These are phyloP conservation scores for Pelobates fuscus DNA, from an alignment of 2,113 vertebrate species.

Conservation along the genomic window DNA sequence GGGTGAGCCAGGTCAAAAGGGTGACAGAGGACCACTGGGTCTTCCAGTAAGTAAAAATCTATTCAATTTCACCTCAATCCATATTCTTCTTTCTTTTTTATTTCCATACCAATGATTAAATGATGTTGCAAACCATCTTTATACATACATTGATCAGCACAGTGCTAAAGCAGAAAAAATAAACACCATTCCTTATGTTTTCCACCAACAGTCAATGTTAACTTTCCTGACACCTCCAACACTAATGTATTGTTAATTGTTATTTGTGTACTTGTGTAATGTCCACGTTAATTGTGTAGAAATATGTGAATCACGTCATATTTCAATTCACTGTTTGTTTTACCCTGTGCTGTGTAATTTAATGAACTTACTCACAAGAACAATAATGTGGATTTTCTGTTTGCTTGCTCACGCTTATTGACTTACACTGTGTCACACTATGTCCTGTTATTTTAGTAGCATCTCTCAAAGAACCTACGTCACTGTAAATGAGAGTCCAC, in stretches of 20 bases:
- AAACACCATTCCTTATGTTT: slow-evolving; percentile 50
- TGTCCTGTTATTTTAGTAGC: background rate
- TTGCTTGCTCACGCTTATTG: slow-evolving; percentile 16
- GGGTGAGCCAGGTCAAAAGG: slow-evolving; percentile 95
- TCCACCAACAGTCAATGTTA: slow-evolving; percentile 45
- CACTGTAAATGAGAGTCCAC: background rate
- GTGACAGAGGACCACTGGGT: slow-evolving; percentile 96
- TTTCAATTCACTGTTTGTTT: slow-evolving; percentile 53
- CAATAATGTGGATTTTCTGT: slow-evolving; percentile 13
- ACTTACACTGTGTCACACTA: background rate
- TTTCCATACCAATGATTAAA: slow-evolving; percentile 39
- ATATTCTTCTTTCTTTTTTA: slow-evolving; percentile 61
- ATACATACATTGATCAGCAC: slow-evolving; percentile 8
- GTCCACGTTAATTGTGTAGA: slow-evolving; percentile 47
- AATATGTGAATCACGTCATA: slow-evolving; percentile 49
- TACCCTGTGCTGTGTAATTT: slow-evolving; percentile 27
- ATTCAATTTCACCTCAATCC: slow-evolving; percentile 69
- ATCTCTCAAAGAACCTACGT: background rate
- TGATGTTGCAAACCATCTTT: slow-evolving; percentile 16
- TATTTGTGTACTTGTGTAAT: slow-evolving; percentile 28
- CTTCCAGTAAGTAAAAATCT: slow-evolving; percentile 93
- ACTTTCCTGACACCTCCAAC: background rate
- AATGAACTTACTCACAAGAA: background rate
- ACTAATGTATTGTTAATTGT: slow-evolving; percentile 50
- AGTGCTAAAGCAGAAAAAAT: slow-evolving; percentile 51